Conservation (phyloP, 2,888 invertebrate genomes). For the Erebia ligea region DNA sequence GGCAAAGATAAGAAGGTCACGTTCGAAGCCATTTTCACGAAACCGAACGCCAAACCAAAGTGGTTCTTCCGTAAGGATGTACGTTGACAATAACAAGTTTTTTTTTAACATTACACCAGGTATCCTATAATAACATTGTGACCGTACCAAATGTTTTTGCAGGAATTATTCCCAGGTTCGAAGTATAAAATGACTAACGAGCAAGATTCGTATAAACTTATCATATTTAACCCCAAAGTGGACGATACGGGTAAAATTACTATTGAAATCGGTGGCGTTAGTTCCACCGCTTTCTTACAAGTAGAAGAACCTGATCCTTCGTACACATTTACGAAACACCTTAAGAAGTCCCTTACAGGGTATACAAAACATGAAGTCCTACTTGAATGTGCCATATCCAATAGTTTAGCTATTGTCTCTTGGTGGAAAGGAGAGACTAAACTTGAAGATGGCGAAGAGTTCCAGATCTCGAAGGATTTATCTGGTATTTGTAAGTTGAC, state of each 20-base stretch:
- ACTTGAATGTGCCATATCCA: slow-evolving; percentile 97
- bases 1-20: slow-evolving; percentile 97
- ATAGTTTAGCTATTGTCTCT: slow-evolving; percentile 95
- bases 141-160: slow-evolving; percentile 39
- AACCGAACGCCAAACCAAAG: slow-evolving; percentile 96
- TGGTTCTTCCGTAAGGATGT: slow-evolving; percentile 97
- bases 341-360: slow-evolving; percentile 95
- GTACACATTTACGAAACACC: slow-evolving; percentile 95
- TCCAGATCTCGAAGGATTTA: slow-evolving; percentile 95
- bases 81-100: slow-evolving; percentile 70
- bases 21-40: slow-evolving; percentile 97
- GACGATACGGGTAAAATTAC: slow-evolving; percentile 99
- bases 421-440: slow-evolving; percentile 95
- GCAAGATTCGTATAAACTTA: slow-evolving; percentile 94
- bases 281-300: slow-evolving; percentile 94
- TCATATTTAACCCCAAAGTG: slow-evolving; percentile 94
- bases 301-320: slow-evolving; percentile 98
- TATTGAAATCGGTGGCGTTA: slow-evolving; percentile 95
- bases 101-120: background rate
- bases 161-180: slow-evolving; percentile 97
- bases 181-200: slow-evolving; percentile 98
- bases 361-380: slow-evolving; percentile 95
- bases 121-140: background rate
- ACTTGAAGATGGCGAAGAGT: slow-evolving; percentile 92
- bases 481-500: slow-evolving; percentile 94